Base-by-base conservation (phyloP, 1,140 invertebrate species). In the Zelostemma sp. region DNA sequence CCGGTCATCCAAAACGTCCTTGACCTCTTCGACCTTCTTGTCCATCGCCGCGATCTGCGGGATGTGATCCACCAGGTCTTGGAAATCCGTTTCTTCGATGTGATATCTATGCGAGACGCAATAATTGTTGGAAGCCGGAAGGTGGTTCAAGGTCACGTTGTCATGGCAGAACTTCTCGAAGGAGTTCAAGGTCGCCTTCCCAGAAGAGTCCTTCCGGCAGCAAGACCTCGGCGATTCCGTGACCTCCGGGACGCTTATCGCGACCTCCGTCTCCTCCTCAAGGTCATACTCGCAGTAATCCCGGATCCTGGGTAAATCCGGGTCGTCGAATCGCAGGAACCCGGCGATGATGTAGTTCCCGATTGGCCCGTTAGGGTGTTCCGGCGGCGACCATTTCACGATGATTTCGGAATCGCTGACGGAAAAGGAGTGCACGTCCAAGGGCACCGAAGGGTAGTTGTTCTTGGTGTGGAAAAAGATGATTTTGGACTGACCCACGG, bases 291-390 rank as follows among this genome's bases (percentile, higher is more conserved):
- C 71, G 68, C 91, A 92, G 66, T 90, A 91, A 78, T 92, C 81
- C 31, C 89, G 75, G 15, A 85, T 64, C 40, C 85, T 81, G 16
- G 89, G 81, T 11, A 84, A 74, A 2, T 79, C 67, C 0, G 68
- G 45, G 50, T 87, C 78, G 41, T 90, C 85, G 15, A 66, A 18
- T 57, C 84, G 74, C 17, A 83, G 55, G 40, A 68, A 74, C 51
- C 81, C 80, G 18, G 80, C 81, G 2, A 94, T 80, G 6, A 86
- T 74, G 76, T 93, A 94, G 57, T 89, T 84, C 0, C 86, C 88
- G 14, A 94, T 86, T 1, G 86, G 85, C 4, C 93, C 93, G 68
- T 92, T 91, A 0, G 89, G 86, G 5, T 84, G 67, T n/a, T 77
- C 68, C 0, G 92, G 92, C 1, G 85, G 78, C 14, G 85, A 70